Evolutionary conservation across 1,140 invertebrate genomes (phyloP), one percentile per base, ranked within the genome.

Genomic region (Macrobrachium nipponense): DNA sequence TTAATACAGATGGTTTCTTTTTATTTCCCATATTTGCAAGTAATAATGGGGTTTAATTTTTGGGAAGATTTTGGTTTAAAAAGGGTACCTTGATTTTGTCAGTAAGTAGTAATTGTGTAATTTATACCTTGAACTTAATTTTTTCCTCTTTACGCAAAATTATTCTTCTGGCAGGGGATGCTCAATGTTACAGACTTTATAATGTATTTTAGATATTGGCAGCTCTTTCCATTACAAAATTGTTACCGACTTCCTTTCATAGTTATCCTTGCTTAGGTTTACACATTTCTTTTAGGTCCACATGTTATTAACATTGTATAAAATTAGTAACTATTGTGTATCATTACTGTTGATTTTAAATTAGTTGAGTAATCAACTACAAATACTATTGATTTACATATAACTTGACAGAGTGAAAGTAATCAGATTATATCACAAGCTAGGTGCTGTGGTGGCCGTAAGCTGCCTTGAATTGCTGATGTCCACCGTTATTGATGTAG

Each of bases 401-500:
- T 12, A 10, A 15, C 23, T 27, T 51, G 51, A 12, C 27, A 36
- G 51, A 51, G 51, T 51, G 51, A 51, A 51, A 51, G 51, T 51
- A 51, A 51, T 51, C 12, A 12, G 51, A 51, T 10, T 51, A 51
- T 51, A 51, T 51, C 58, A 68, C 73, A 77, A 76, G 80, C 58
- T 86, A 86, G 84, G 84, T 86, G 84, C 84, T 86, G 84, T 80
- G 84, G 84, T 64, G 78, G 84, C 84, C 78, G 66, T 86, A 66
- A 61, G 84, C 78, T 80, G 77, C 77, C 84, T 72, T 58, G 73
- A 72, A 80, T 80, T 86, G 70, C 78, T 86, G 78, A 80, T 86
- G 84, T 86, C 84, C 84, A 86, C 84, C 73, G 84, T 86, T 80
- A 80, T 80, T 86, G 78, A 80, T 80, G 84, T 86, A 86, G 84